phyloP scores from a whole-genome alignment of 2,797 vertebrate genomes.

The Momotus momota region DNA sequence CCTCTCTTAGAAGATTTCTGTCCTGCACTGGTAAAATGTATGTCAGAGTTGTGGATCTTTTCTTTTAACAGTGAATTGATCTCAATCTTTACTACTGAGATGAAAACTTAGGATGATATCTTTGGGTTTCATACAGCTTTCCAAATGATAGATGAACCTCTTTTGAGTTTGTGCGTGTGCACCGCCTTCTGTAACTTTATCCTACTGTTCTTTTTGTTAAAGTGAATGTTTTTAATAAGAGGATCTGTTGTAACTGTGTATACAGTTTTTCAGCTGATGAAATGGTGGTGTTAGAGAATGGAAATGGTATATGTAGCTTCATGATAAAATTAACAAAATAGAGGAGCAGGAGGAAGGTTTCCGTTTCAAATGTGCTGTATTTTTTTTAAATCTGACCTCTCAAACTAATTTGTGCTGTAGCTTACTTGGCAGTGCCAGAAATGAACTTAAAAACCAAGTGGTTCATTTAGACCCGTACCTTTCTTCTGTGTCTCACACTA shows the following conservation, averaged over 20 bases:
- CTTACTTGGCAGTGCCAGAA: neutral
- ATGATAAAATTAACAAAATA: neutral
- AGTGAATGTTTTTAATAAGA: neutral
- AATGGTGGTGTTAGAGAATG: neutral
- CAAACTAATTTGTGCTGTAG: neutral
- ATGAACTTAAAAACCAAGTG: neutral
- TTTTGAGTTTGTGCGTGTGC: neutral
- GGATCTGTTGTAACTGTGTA: neutral
- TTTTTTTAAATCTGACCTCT: neutral
- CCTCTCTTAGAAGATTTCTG: neutral
- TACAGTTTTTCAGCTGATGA: conserved; percentile 2
- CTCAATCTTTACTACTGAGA: conserved; percentile 1
- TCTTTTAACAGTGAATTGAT: conserved; percentile 3
- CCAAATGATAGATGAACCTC: neutral
- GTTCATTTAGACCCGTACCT: neutral
- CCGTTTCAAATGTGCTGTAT: neutral
- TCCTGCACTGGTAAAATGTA: neutral
- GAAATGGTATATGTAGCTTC: neutral
- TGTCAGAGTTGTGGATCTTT: neutral
- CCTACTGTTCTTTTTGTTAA: neutral
- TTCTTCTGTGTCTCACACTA: neutral
- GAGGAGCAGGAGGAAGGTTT: conserved; percentile 13
- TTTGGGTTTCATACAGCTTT: conserved; percentile 15
- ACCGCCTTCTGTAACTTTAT: neutral
- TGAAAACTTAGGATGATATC: neutral